Evolutionary conservation across 1,140 invertebrate species (phyloP), one percentile per base, ranked within the genome.

Genomic region (Drosophila arawakana): DNA sequence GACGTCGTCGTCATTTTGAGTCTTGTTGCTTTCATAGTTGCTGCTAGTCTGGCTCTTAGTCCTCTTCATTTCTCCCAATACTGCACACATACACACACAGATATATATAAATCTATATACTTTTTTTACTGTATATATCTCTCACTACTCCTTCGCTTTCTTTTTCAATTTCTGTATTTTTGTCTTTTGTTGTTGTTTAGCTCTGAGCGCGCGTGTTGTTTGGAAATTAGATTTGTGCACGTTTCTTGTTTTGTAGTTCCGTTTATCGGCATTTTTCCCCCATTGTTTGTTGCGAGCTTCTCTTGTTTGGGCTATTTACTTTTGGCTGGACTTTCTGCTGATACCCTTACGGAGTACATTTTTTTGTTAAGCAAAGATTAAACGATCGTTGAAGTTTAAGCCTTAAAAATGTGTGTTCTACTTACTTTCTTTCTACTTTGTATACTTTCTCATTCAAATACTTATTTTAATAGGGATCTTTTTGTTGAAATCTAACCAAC

Each of bases 221-320:
- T 86, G 83, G 80, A 88, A 88, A 88, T 88, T 88, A 88, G 83
- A 88, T 88, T 88, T 88, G 83, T 88, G 80, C 83, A 88, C 83
- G 84, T 88, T 88, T 88, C 83, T 89, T 89, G 83, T 88, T 86
- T 83, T 89, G 80, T 88, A 83, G 89, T 88, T 89, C 77, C 80
- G 84, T 80, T 88, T 80, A 89, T 88, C 80, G 80, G 73, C 80
- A 83, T 83, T 82, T 82, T 81, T 62, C 18, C 10, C 37, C 60
- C 59, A 67, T 80, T 72, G 62, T 71, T 67, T 72, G 39, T 15
- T 47, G 39, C 43, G 43, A 21, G 52, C 44, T 67, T 30, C 47
- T 52, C 58, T 37, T 30, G 52, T 68, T 54, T 67, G 49, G 54
- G 49, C 76, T 37, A 65, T 68, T 74, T 69, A 55, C 25, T 73